These are phyloP conservation scores for Pecten maximus DNA, from an alignment of 2,888 invertebrate species.

Conservation along the genomic window DNA sequence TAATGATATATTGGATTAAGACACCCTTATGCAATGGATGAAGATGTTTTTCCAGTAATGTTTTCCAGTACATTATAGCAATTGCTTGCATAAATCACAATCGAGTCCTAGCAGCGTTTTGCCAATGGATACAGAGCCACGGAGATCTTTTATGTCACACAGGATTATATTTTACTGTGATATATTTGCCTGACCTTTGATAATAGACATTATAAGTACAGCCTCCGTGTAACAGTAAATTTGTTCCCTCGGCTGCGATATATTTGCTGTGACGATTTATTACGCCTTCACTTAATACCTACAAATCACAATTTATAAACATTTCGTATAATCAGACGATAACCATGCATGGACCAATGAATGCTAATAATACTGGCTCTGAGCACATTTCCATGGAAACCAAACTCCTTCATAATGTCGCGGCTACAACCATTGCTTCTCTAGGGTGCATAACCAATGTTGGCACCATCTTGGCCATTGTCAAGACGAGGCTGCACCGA, in stretches of 20 bases:
- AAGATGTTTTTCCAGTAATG: not conserved
- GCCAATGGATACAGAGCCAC: not conserved
- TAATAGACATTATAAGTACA: not conserved
- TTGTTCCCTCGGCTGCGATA: not conserved
- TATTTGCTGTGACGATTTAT: not conserved
- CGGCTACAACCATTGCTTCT: slow-evolving; percentile 41
- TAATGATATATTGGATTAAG: not conserved
- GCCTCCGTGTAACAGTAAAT: not conserved
- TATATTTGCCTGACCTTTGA: not conserved
- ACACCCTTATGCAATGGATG: not conserved
- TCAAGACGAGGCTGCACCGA: slow-evolving; percentile 53
- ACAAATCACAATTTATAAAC: not conserved
- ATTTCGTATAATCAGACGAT: not conserved
- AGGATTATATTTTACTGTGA: not conserved
- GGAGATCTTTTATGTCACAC: not conserved
- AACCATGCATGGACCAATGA: not conserved
- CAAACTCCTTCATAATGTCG: not conserved
- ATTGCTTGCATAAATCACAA: not conserved
- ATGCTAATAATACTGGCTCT: not conserved
- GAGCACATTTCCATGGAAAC: not conserved
- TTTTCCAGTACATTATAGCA: not conserved
- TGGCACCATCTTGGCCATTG: slow-evolving; percentile 58
- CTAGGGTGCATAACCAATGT: slow-evolving; percentile 57
- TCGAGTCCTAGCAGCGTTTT: not conserved
- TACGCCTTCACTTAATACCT: not conserved